Evolutionary conservation across 2,113 vertebrate species (phyloP).

Genomic region (Erythrolamprus reginae): DNA sequence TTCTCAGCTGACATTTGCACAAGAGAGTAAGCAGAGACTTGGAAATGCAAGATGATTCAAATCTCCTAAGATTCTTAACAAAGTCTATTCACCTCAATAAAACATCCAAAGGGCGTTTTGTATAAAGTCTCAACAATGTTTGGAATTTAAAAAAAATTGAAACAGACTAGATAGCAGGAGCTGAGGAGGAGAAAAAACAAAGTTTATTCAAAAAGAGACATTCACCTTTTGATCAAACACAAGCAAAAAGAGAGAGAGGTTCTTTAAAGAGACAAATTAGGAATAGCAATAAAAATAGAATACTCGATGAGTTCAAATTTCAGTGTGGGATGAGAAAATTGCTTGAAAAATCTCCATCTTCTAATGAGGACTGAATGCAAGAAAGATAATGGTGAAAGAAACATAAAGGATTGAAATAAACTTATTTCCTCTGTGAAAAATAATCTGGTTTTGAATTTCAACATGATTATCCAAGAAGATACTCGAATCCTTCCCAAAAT

Average conservation of each 20-base stretch:
- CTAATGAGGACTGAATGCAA: not conserved
- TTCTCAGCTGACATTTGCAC: conserved; percentile 76
- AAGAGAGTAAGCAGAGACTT: conserved; percentile 57
- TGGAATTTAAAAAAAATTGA: conserved; percentile 68
- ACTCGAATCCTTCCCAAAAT: not conserved
- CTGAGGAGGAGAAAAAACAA: not conserved
- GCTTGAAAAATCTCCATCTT: not conserved
- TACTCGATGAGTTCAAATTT: not conserved
- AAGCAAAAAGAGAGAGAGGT: not conserved
- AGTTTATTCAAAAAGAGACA: not conserved
- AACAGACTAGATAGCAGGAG: conserved; percentile 13
- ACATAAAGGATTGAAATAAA: not conserved
- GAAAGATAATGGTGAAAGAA: not conserved
- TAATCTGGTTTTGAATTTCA: not conserved
- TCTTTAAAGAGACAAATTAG: not conserved
- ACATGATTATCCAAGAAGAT: not conserved
- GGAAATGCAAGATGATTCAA: conserved; percentile 65
- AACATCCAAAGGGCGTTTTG: conserved; percentile 61
- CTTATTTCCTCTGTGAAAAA: not conserved
- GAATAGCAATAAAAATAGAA: not conserved
- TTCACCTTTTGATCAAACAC: not conserved
- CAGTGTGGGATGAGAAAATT: not conserved
- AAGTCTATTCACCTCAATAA: conserved; percentile 72
- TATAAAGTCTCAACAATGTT: conserved; percentile 62
- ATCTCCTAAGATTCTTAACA: conserved; percentile 72